A percentile compares a stretch with the other conserved stretches of the same genome.
Evolutionary conservation across 1,140 invertebrate genomes (phyloP).

Genomic region (Bilobella aurantiaca): DNA sequence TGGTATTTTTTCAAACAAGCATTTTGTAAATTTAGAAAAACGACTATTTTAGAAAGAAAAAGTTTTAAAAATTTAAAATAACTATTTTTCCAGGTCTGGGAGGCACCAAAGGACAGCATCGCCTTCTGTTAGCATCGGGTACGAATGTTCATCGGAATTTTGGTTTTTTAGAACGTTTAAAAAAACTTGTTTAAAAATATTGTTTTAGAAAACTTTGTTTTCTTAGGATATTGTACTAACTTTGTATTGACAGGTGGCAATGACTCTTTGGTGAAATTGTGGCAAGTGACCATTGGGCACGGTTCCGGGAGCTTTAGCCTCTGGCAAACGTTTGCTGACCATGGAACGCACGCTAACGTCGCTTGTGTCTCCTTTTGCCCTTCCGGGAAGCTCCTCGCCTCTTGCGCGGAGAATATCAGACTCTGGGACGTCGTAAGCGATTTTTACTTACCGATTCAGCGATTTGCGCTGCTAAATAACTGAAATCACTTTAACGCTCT

Average conservation of each 20-base stretch:
- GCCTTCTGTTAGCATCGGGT: conserved; percentile 53
- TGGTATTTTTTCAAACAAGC: too few species aligned
- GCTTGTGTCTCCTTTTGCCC: conserved; percentile 50
- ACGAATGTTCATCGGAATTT: too few species aligned
- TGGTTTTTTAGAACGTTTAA: too few species aligned
- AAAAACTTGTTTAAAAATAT: too few species aligned
- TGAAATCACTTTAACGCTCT: conserved; percentile 1
- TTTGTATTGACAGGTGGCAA: conserved; percentile 50
- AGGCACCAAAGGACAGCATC: conserved; percentile 30
- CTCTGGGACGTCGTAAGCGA: conserved; percentile 54
- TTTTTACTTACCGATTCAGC: too few species aligned
- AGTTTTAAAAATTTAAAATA: too few species aligned
- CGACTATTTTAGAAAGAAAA: too few species aligned
- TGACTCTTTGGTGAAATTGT: conserved; percentile 59
- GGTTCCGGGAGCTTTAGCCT: conserved; percentile 24
- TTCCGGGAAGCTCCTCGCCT: conserved; percentile 51
- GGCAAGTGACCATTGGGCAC: conserved; percentile 48
- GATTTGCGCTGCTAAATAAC: too few species aligned
- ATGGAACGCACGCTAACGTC: conserved; percentile 29
- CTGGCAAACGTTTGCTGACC: conserved; percentile 37
- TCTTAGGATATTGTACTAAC: too few species aligned
- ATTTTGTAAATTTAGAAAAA: too few species aligned
- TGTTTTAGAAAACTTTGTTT: too few species aligned
- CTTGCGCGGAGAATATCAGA: conserved; percentile 55
- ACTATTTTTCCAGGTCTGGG: too few species aligned